phyloP scores from a whole-genome alignment of 2,888 invertebrate genomes.

The Norana najaformis region DNA sequence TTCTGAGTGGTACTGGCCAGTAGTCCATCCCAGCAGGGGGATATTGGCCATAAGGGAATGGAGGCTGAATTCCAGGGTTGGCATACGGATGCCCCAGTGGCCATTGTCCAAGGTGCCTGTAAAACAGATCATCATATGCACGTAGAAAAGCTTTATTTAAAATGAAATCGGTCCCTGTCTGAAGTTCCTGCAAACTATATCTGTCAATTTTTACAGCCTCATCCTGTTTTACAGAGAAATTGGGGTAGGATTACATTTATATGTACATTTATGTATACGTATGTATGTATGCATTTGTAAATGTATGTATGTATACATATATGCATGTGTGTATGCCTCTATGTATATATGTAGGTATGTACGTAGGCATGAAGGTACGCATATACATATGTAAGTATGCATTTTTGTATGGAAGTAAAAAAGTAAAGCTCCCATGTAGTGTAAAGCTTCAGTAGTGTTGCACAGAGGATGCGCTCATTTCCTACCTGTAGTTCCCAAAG shows the following conservation, averaged over 20 bases:
- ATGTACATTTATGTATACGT: conserved; percentile 19
- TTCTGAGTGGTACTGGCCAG: background rate
- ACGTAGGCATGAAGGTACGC: too few species aligned
- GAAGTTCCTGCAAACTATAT: too few species aligned
- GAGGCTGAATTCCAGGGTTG: background rate
- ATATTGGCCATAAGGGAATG: background rate
- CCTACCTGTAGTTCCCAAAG: too few species aligned
- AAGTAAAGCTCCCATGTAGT: too few species aligned
- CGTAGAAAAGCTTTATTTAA: too few species aligned
- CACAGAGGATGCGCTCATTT: too few species aligned
- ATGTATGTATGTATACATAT: conserved; percentile 34
- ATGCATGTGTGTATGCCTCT: too few species aligned
- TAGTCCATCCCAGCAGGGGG: background rate
- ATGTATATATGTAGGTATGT: conserved; percentile 33
- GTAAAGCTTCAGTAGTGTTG: too few species aligned
- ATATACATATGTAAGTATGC: too few species aligned
- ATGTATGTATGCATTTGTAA: conserved; percentile 31
- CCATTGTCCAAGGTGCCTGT: background rate
- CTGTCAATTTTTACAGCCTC: background rate
- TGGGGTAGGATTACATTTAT: background rate
- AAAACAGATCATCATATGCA: too few species aligned
- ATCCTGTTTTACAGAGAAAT: background rate
- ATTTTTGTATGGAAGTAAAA: too few species aligned
- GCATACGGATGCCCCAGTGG: background rate
- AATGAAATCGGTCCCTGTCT: too few species aligned